A percentile compares a stretch with the other conserved stretches of the same genome.
Evolutionary conservation across 2,113 vertebrate genomes (phyloP).

Genomic region (Peromyscus californicus): DNA sequence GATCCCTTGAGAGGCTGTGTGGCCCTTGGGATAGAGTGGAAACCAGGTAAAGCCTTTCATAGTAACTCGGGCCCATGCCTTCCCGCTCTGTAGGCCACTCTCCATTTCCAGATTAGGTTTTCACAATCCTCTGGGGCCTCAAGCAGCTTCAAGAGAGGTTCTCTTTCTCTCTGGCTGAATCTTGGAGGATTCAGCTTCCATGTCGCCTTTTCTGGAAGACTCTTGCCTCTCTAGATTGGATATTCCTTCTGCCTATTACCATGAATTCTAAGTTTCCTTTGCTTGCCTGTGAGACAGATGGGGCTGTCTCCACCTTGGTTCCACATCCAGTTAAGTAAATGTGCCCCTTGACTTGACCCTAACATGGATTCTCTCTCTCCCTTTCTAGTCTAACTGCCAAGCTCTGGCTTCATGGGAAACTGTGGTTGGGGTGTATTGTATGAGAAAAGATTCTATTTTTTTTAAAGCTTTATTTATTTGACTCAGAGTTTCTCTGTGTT

Average conservation of each 20-base stretch:
- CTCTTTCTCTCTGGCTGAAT: neutral
- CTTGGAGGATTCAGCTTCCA: neutral
- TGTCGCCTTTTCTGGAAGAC: neutral
- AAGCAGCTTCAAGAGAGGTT: neutral
- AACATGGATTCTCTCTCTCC: neutral
- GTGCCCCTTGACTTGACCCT: neutral
- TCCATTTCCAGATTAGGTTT: neutral
- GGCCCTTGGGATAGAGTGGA: neutral
- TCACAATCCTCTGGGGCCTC: neutral
- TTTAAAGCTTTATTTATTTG: neutral
- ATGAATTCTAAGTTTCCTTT: neutral
- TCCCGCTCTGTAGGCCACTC: neutral
- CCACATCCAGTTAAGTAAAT: neutral
- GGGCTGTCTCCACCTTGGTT: neutral
- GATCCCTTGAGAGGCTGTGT: neutral
- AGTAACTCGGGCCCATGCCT: neutral
- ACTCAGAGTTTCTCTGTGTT: neutral
- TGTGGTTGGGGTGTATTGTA: neutral
- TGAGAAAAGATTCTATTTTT: neutral
- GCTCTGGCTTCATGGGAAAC: neutral
- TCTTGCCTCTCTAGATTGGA: neutral
- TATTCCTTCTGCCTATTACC: neutral
- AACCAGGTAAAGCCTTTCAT: neutral
- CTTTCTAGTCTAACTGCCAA: neutral
- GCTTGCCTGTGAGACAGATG: neutral